Evolutionary conservation across 2,113 vertebrate genomes (phyloP).

Genomic region (cattle (Bos taurus)): ARS-UCD2.0 NC_037339.1:77391501-77392000

Average conservation of each 20-base stretch:
- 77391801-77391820: neutral
- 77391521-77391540: neutral
- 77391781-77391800: constrained; percentile 14
- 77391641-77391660: neutral
- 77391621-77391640: neutral
- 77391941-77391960: constrained; percentile 53
- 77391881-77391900: neutral
- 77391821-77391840: neutral
- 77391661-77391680: constrained; percentile 2
- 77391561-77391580: neutral
- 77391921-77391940: constrained; percentile 11
- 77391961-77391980: constrained; percentile 41
- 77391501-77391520: neutral
- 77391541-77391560: neutral
- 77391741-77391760: neutral
- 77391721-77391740: neutral
- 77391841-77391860: constrained; percentile 23
- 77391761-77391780: neutral
- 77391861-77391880: neutral
- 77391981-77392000: constrained; percentile 35
- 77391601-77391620: neutral
- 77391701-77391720: neutral
- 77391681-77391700: neutral
- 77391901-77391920: neutral
- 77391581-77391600: neutral